phyloP scores from a whole-genome alignment of 2,797 vertebrate genomes.

The Brotula barbata region DNA sequence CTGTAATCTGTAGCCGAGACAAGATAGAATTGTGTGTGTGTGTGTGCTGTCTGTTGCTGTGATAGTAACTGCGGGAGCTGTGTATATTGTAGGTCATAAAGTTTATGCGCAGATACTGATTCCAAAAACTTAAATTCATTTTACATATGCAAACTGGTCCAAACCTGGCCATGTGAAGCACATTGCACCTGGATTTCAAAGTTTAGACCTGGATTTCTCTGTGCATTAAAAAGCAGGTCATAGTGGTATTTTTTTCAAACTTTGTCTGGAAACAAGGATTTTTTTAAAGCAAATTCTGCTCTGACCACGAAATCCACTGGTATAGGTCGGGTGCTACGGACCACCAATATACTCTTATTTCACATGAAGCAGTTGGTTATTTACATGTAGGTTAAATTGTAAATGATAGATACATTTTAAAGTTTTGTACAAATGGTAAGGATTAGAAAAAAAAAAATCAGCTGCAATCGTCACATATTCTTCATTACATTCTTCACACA shows the following conservation, averaged over 20 bases:
- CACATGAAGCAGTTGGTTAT: not conserved
- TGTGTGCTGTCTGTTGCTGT: constrained; percentile 28
- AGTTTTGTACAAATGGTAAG: not conserved
- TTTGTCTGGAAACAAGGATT: not conserved
- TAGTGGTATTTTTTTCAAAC: not conserved
- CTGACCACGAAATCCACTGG: too few relatives aligned
- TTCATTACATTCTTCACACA: not conserved
- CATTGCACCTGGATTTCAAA: not conserved
- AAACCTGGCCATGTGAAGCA: too few relatives aligned
- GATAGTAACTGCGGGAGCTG: constrained; percentile 16
- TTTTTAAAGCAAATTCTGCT: not conserved
- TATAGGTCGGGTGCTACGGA: too few relatives aligned
- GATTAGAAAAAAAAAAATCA: not conserved
- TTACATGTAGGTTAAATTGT: not conserved
- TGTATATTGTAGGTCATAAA: too few relatives aligned
- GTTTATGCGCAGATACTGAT: too few relatives aligned
- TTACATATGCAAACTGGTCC: too few relatives aligned
- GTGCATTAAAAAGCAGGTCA: not conserved
- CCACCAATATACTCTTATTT: not conserved
- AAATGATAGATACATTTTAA: too few relatives aligned
- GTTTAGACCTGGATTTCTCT: not conserved
- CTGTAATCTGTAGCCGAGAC: constrained; percentile 24
- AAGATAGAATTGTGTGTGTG: constrained; percentile 25
- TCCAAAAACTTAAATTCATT: too few relatives aligned
- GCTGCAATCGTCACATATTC: too few relatives aligned